Base-by-base conservation (phyloP, 2,888 invertebrate species). In the Myopa testacea region DNA sequence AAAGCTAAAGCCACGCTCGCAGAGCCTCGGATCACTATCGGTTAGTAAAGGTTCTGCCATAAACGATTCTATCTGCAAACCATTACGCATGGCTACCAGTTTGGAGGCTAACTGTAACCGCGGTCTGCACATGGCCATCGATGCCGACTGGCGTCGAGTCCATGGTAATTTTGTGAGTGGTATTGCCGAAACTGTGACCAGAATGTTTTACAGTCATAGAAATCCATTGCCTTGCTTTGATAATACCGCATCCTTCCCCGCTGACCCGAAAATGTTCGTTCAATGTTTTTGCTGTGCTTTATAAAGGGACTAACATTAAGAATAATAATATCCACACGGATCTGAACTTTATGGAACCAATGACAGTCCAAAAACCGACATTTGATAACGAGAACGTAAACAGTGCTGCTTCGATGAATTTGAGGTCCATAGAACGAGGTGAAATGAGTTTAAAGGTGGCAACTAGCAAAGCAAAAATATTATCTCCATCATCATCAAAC, bases 21-120 rank as follows among this genome's bases (percentile, higher is more conserved):
- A 87, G 77, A 90, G 89, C 79, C 83, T 89, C 55, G 89, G 89
- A 84, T 89, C 89, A 70, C 82, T 90, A 80, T 87, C 89, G 89
- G 90, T 90, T 90, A 90, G 87, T 90, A 88, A 84, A 76, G 86
- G 87, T 82, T 83, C 85, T 37, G 82, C 83, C 75, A 81, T 80
- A 79, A 88, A 86, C 82, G 87, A 87, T 83, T 82, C 87, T 82
- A 85, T 88, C 86, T 86, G 85, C 81, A 83, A 81, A 80, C 86
- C 79, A 77, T 82, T 88, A 83, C 86, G 88, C 79, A 82, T 86
- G 83, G 85, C 88, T 80, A 86, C 87, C 81, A 88, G 89, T 82
- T 84, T 87, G 81, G 85, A 85, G 82, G 82, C 83, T 73, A 84
- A 83, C 82, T 82, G 83, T 73, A 82, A 80, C 74, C 78, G 68